Conservation (phyloP, 2,888 invertebrate genomes). For the Drosophila trichaetosa region DNA sequence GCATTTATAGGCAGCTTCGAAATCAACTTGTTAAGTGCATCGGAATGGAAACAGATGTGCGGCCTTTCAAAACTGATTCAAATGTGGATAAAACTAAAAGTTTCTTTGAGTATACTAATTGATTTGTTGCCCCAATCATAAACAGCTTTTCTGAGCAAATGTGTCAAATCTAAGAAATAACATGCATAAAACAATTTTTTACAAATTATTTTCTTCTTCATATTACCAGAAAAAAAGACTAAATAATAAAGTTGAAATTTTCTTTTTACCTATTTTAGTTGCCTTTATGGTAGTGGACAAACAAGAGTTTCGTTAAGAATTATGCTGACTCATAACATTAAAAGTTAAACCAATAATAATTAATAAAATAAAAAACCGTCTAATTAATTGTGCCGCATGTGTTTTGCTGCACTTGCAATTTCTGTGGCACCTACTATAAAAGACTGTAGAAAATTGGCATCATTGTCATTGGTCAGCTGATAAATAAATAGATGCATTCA, state of each 20-base stretch:
- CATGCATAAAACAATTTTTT: too few species aligned
- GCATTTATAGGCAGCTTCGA: conserved; percentile 2
- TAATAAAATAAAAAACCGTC: background rate
- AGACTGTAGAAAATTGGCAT: background rate
- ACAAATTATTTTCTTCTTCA: accelerated
- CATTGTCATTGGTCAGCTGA: background rate
- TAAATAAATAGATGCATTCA: background rate
- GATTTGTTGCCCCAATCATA: background rate
- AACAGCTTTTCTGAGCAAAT: background rate
- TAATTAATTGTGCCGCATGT: background rate
- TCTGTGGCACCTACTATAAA: background rate
- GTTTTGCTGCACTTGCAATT: background rate
- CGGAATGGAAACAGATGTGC: background rate
- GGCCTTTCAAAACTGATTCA: background rate
- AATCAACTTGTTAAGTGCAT: background rate
- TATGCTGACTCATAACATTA: too few species aligned
- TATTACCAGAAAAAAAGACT: background rate
- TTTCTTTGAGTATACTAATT: background rate
- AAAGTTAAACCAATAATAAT: too few species aligned
- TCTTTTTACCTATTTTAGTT: too few species aligned
- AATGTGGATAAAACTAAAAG: background rate
- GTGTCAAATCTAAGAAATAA: too few species aligned
- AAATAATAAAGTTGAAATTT: background rate
- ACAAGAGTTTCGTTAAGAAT: too few species aligned
- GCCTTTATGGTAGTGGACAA: too few species aligned